Percentiles rank a stretch among this genome's conserved stretches.
Conservation (phyloP, 2,113 vertebrate genomes). For the Machaerirhynchus nigripectus region DNA sequence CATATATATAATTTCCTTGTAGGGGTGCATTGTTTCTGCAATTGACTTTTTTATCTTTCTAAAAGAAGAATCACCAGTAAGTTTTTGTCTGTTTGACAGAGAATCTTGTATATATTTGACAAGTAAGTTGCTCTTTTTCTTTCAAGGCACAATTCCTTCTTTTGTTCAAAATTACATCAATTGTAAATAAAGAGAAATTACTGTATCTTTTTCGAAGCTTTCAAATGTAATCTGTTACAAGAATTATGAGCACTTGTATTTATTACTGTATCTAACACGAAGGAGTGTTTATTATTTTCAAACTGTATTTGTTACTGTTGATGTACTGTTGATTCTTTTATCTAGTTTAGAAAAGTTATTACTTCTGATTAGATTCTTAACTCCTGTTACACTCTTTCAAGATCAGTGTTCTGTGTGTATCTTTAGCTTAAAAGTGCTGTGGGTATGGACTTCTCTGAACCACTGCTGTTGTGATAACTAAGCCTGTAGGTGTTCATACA, state of each 20-base stretch:
- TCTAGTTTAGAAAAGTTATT: not conserved
- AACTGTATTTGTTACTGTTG: not conserved
- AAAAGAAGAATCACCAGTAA: not conserved
- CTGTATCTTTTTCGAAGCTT: not conserved
- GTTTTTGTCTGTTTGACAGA: not conserved
- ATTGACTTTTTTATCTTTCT: not conserved
- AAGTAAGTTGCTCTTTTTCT: not conserved
- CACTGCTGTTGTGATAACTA: not conserved
- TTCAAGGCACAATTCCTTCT: not conserved
- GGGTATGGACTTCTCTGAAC: not conserved
- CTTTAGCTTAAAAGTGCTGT: not conserved
- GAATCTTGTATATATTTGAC: not conserved
- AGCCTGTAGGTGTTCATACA: not conserved
- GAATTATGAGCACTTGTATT: not conserved
- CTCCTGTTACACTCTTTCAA: not conserved
- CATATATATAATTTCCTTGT: not conserved
- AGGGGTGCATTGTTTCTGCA: not conserved
- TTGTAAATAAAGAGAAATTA: not conserved
- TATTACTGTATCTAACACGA: not conserved
- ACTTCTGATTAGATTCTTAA: not conserved
- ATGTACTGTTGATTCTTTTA: not conserved
- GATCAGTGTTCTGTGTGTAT: not conserved
- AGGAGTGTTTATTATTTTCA: not conserved
- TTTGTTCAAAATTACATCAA: not conserved
- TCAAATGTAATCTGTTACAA: not conserved